Conservation (phyloP, 2,888 invertebrate species). For the Vandiemenella viatica region DNA sequence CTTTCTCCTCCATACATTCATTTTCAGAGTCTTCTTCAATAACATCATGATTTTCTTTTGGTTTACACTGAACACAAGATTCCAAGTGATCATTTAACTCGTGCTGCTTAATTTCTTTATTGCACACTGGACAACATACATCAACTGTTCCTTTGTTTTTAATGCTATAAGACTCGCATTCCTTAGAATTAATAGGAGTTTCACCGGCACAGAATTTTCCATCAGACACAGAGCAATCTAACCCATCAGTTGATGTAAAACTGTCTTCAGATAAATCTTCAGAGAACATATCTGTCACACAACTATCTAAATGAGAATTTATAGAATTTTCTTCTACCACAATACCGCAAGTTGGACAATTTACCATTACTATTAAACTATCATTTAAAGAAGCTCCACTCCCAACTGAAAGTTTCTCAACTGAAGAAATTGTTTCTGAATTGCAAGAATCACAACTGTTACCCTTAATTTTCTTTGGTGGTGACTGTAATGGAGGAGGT, state of each 20-base stretch:
- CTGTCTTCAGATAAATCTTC: no score
- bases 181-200: no score
- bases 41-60: constrained; percentile 20
- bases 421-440: neutral
- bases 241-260: no score
- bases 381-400: neutral
- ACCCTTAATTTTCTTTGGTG: neutral
- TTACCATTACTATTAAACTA: constrained; percentile 8
- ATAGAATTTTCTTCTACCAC: constrained; percentile 27
- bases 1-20: neutral
- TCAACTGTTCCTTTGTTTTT: neutral
- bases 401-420: neutral
- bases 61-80: constrained; percentile 30
- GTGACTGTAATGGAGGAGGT: no score
- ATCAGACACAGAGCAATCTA: no score
- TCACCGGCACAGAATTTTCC: no score
- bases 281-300: no score
- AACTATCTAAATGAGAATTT: constrained; percentile 22
- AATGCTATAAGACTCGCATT: no score
- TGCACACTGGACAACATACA: constrained; percentile 34
- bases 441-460: neutral
- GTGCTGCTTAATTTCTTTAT: constrained; percentile 22
- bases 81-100: constrained; percentile 35
- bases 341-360: constrained; percentile 36
- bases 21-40: constrained; percentile 9